A percentile compares a stretch with the other conserved stretches of the same genome.
These are phyloP conservation scores for Taxidea taxus DNA, from an alignment of 2,113 vertebrate genomes.

Conservation along the genomic window DNA sequence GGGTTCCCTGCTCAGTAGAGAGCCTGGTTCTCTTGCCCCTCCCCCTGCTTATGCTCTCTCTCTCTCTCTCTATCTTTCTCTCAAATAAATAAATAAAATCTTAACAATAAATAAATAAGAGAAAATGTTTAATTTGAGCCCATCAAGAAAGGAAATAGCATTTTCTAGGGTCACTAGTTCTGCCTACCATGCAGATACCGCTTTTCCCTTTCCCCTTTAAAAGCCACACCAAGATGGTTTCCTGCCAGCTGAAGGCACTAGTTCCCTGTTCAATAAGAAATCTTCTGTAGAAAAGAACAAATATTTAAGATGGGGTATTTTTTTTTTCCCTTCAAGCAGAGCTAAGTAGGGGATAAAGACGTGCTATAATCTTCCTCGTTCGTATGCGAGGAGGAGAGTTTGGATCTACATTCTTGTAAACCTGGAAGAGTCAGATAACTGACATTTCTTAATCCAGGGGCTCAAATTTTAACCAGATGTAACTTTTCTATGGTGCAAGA, in stretches of 20 bases:
- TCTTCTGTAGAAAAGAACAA: not conserved
- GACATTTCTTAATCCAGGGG: slow-evolving; percentile 51
- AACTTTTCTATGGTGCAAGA: slow-evolving; percentile 53
- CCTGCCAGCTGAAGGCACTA: not conserved
- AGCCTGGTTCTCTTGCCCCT: no score
- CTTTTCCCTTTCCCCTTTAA: slow-evolving; percentile 16
- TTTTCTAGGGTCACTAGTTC: not conserved
- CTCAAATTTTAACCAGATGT: slow-evolving; percentile 54
- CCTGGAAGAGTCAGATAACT: slow-evolving; percentile 72
- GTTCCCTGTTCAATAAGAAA: not conserved
- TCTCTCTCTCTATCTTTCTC: no score
- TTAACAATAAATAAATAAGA: not conserved
- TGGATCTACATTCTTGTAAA: slow-evolving; percentile 65
- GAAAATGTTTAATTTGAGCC: not conserved
- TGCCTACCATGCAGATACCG: not conserved
- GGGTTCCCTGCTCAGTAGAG: no score
- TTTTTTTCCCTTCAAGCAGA: not conserved
- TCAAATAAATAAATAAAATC: no score
- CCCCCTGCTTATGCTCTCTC: no score
- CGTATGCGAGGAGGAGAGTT: not conserved
- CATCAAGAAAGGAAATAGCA: not conserved
- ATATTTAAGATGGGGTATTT: not conserved
- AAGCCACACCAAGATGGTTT: not conserved
- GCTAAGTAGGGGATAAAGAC: slow-evolving; percentile 37
- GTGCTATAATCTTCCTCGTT: slow-evolving; percentile 37